Evolutionary conservation across 2,888 invertebrate genomes (phyloP), one percentile per base, ranked within the genome.

Genomic region (Nephrotoma flavescens): DNA sequence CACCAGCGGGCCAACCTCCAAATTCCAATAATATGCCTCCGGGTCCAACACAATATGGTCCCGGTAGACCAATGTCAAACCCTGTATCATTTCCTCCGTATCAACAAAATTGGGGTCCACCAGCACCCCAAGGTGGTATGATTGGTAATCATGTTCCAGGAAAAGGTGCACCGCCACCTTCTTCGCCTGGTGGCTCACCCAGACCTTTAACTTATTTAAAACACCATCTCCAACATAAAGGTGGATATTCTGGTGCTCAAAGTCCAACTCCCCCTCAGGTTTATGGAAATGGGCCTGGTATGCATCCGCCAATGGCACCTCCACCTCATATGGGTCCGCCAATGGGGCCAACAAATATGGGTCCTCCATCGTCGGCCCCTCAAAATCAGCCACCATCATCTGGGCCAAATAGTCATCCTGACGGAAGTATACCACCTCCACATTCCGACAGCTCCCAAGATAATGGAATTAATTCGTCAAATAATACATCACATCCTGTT

Each of bases 171-270:
- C 91, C 93, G 71, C 92, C 92, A 85, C 93, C 93, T 85, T 93
- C 93, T 44, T 92, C 93, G 87, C 90, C 90, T 86, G 89, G 89
- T 45, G 92, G 92, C 86, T 91, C 92, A 86, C 92, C 93, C 52
- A 92, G 92, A 86, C 91, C 94, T 88, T 92, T 94, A 87, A 94
- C 94, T 91, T 95, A 95, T 93, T 92, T 95, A 91, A 95, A 95
- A 90, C 94, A 95, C 90, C 95, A 95, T 91, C 92, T 94, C 87
- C 93, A 95, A 92, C 95, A 95, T 91, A 95, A 95, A 92, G 94
- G 95, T 91, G 93, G 93, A 88, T 94, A 94, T 89, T 93, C 89
- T 88, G 91, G 92, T 88, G 91, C 92, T 42, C 92, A 92, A 86
- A 93, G 92, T 89, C 92, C 92, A 87, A 93, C 94, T 91, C 94